Evolutionary conservation across 2,113 vertebrate genomes (phyloP), one percentile per base, ranked within the genome.

Genomic region (Pseudolaguvia tuberculata): DNA sequence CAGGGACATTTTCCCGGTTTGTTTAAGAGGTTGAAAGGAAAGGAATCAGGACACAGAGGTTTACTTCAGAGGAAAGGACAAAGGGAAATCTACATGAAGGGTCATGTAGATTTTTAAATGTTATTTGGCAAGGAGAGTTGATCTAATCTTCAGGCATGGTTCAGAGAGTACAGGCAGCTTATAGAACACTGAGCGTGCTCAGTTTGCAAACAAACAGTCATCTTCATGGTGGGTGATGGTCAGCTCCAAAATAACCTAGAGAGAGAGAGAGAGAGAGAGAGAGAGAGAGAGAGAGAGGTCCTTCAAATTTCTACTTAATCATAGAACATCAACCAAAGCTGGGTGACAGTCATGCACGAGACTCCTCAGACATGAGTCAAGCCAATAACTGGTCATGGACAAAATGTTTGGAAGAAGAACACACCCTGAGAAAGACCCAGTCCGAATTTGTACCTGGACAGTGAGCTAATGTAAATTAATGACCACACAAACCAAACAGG

Each of bases 191-290:
- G 83, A 82, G 86, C 70, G 91, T 88, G 92, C 88, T 89, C 91
- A 82, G 83, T 90, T 89, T 88, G 81, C 23, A 88, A 80, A 86
- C 23, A 88, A 80, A 86, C 86, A 83, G 88, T 91, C 84, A 86
- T 86, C 88, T 92, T 94, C 95, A 96, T 95, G 91, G 90, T 91
- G 92, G 89, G 88, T 85, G 87, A 90, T 79, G 83, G 89, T 88
- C 88, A 87, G 91, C 92, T 92, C 92, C 90, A 85, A 93, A 93
- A 93, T 88, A 89, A 94, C 91, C 95, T 97, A 87, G 82, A 6
- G 80, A 48, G 13, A 81, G 84, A 87, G 77, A 80, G 68, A 42
- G 9, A 42, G 1, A 42, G 9, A 42, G 1, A 42, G 9, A 42
- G 9, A 8, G 39, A 42, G 9, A 42, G 1, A 42, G 9, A 42